Conservation (phyloP, 2,888 invertebrate species). For the Alsophila aescularia region DNA sequence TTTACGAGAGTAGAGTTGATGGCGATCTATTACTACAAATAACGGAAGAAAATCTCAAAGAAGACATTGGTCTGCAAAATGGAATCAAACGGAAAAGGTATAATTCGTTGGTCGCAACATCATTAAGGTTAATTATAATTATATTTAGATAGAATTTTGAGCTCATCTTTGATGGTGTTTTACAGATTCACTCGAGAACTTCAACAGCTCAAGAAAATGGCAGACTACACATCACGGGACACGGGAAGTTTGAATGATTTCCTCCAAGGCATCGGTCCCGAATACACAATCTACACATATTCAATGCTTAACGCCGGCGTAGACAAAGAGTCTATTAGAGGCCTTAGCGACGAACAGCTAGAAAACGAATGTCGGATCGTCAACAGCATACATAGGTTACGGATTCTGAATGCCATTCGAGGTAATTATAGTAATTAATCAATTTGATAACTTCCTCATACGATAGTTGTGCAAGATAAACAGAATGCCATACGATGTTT, state of each 20-base stretch:
- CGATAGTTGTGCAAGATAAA: slow-evolving; percentile 25
- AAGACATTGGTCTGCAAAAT: slow-evolving; percentile 96
- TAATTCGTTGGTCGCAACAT: neutral
- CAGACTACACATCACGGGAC: slow-evolving; percentile 98
- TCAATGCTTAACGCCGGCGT: slow-evolving; percentile 98
- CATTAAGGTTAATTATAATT: neutral
- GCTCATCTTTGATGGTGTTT: slow-evolving; percentile 26
- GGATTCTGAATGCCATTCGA: slow-evolving; percentile 95
- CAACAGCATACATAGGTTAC: slow-evolving; percentile 97
- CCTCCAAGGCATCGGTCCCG: slow-evolving; percentile 92
- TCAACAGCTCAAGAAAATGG: slow-evolving; percentile 96
- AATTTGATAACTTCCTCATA: slow-evolving; percentile 12
- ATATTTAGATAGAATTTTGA: neutral
- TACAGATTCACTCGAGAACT: slow-evolving; percentile 95
- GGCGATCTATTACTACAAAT: slow-evolving; percentile 97
- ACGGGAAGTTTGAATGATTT: slow-evolving; percentile 95
- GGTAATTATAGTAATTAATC: slow-evolving; percentile 63
- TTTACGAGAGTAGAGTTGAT: slow-evolving; percentile 96
- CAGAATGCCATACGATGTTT: slow-evolving; percentile 20
- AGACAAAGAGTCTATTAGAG: slow-evolving; percentile 93
- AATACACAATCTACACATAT: slow-evolving; percentile 98
- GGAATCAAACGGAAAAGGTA: slow-evolving; percentile 96
- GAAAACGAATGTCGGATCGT: slow-evolving; percentile 94
- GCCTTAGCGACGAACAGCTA: slow-evolving; percentile 96
- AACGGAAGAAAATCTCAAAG: slow-evolving; percentile 95